Evolutionary conservation across 2,797 vertebrate species (phyloP), one percentile per base, ranked within the genome.

Genomic region (Sebastes baramenuke): DNA sequence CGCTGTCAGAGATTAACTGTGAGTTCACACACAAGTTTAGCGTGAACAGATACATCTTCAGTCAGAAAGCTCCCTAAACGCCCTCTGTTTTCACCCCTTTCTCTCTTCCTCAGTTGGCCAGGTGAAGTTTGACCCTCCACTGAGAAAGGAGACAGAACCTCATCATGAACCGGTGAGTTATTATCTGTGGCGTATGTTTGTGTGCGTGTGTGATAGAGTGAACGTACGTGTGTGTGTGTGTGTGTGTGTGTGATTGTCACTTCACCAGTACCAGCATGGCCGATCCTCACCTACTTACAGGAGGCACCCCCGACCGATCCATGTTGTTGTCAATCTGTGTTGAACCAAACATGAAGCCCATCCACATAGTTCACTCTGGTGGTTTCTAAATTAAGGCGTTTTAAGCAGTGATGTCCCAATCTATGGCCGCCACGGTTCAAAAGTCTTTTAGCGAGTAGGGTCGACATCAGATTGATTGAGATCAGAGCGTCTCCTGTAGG

Each of bases 1-100:
- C 98, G 4, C 96, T 98, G 81, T 99, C 98, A 0, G 98, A 99
- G 95, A 99, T 99, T 73, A 99, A 98, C 93, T 98, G 98, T 99
- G 94, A 99, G 98, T 94, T 69, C 22, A 34, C 9, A 13, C 73
- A 46, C 77, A 59, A 54, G 27, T 22, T 64, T 38, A 25, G 61
- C 36, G 10, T 2, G 4, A 38, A 58, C 10, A 22, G 18, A 68
- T 34, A n/a, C 18, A 49, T 46, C 52, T 58, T 18, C 12, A 34
- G 3, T 27, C 20, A 14, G 16, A 61, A 61, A 11, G 29, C 18
- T 20, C 29, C 29, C 9, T 61, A 32, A 36, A 0, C n/a, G 12
- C 29, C 27, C 7, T 38, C 12, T 38, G 3, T 52, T n/a, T 52
- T 52, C 49, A 52, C 49, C 49, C 49, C 49, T 5, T 52, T 20